Percentiles rank a stretch among this genome's conserved stretches.
Evolutionary conservation across 2,797 vertebrate genomes (phyloP).

Genomic region (Pelochelys cantorii): DNA sequence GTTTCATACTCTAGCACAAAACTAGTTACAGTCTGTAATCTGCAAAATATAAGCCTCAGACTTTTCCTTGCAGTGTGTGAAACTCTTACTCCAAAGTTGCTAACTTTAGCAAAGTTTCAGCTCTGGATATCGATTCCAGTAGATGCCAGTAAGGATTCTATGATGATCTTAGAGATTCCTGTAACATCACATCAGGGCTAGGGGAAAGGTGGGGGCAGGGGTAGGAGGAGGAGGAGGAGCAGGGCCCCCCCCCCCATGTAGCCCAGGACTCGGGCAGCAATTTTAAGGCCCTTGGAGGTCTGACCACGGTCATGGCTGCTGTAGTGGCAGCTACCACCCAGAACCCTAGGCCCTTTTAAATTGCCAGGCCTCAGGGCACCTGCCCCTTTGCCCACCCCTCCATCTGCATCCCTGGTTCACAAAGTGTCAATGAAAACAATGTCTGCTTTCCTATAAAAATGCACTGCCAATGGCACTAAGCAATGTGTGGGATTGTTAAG

Average conservation of each 20-base stretch:
- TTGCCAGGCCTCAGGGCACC: too few relatives aligned
- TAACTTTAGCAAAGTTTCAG: conserved; percentile 14
- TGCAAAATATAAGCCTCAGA: neutral
- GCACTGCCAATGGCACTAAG: conserved; percentile 30
- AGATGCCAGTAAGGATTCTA: neutral
- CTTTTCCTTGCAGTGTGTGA: neutral
- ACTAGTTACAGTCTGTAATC: neutral
- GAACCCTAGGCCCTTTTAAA: too few relatives aligned
- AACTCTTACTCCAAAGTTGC: too few relatives aligned
- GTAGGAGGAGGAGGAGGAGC: too few relatives aligned
- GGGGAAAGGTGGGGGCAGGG: too few relatives aligned
- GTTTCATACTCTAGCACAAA: neutral
- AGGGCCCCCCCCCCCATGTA: too few relatives aligned
- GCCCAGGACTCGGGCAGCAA: too few relatives aligned
- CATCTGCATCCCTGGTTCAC: too few relatives aligned
- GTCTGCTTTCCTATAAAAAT: conserved; percentile 46
- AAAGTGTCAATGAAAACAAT: neutral
- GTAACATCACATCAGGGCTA: neutral
- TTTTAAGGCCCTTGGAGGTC: too few relatives aligned
- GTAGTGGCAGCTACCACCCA: too few relatives aligned
- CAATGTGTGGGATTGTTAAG: neutral
- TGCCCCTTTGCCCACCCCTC: too few relatives aligned
- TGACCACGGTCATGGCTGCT: too few relatives aligned
- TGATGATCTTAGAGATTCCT: conserved; percentile 28
- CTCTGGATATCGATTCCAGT: neutral